Evolutionary conservation across 2,797 vertebrate genomes (phyloP).

Genomic region (Pelodytes ibericus): DNA sequence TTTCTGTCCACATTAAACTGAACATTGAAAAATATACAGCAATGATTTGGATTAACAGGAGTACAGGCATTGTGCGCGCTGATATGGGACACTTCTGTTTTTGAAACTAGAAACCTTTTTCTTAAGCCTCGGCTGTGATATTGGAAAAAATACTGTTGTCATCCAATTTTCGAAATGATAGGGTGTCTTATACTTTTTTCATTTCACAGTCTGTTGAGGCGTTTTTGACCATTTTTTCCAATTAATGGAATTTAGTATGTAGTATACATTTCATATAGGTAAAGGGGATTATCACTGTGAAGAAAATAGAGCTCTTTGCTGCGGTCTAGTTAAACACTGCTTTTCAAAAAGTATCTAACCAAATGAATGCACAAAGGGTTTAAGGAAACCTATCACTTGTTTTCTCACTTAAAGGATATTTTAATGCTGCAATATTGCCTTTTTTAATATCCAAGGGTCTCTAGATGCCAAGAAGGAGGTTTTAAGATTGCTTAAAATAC

Average conservation of each 20-base stretch:
- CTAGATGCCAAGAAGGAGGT: conserved; percentile 65
- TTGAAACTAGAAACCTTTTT: background rate
- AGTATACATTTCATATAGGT: background rate
- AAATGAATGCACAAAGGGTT: conserved; percentile 14
- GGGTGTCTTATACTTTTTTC: no score
- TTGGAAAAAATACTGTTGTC: background rate
- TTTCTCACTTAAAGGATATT: conserved; percentile 53
- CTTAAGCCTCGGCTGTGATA: no score
- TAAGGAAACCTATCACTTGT: conserved; percentile 43
- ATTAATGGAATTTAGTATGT: background rate
- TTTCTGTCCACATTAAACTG: background rate
- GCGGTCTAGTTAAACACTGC: background rate
- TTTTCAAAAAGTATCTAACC: conserved; percentile 43
- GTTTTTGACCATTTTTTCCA: background rate
- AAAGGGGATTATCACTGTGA: background rate
- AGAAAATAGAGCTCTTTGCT: background rate
- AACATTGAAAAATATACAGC: background rate
- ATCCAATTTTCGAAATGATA: no score
- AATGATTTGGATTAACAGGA: background rate
- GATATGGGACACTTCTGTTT: background rate
- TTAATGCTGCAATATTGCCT: conserved; percentile 42
- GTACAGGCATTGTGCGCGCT: background rate
- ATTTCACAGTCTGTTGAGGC: background rate
- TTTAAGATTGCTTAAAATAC: conserved; percentile 58
- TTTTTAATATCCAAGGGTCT: conserved; percentile 62